Percentiles rank a stretch among this genome's conserved stretches.
These are phyloP conservation scores for Mus musculus DNA, from an alignment of 2,113 vertebrate genomes.

Conservation along the genomic window DNA sequence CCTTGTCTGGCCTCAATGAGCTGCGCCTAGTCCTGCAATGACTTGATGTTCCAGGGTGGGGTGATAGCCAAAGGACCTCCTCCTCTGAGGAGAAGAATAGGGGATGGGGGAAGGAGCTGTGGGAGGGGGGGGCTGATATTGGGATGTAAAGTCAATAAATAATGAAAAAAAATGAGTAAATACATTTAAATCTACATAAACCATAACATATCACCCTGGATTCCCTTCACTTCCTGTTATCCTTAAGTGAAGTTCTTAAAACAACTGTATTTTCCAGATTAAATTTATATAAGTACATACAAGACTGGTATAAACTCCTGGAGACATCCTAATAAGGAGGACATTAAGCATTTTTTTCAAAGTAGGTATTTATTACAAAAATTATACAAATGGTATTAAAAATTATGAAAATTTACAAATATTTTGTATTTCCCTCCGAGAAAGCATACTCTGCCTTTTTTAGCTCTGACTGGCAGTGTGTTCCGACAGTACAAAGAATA, in stretches of 20 bases:
- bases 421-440: slow-evolving; percentile 4
- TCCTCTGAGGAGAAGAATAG: no score
- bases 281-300: background rate
- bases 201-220: background rate
- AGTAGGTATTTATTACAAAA: slow-evolving; percentile 88
- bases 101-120: no score
- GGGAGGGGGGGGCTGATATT: no score
- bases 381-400: slow-evolving; percentile 77
- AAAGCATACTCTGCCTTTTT: slow-evolving; percentile 27
- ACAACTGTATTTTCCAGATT: slow-evolving; percentile 6
- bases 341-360: slow-evolving; percentile 60
- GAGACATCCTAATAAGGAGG: slow-evolving; percentile 42
- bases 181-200: background rate
- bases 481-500: background rate
- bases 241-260: background rate
- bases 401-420: slow-evolving; percentile 52
- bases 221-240: slow-evolving; percentile 46
- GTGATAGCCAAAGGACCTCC: no score
- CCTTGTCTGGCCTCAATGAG: no score
- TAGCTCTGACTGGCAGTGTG: background rate
- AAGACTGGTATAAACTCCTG: background rate
- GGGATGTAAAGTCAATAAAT: background rate
- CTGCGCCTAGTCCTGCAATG: no score
- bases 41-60: no score
- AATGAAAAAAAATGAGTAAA: background rate